A percentile compares a stretch with the other conserved stretches of the same genome.
Evolutionary conservation across 92 coral and sea anemone genomes (phyloP).

Genomic region (Porites lobata): DNA sequence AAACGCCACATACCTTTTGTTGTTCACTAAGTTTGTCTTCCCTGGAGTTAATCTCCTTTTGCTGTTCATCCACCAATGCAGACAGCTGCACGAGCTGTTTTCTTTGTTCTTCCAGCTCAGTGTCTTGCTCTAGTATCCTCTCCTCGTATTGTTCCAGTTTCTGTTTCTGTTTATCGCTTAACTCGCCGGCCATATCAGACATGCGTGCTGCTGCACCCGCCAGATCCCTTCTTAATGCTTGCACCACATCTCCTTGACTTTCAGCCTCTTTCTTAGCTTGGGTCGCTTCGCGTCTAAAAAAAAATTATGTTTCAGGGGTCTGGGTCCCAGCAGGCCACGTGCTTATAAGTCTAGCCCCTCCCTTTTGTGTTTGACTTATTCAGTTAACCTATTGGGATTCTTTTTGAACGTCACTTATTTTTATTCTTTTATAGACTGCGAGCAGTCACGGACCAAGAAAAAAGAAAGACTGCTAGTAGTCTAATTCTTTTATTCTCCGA

Average conservation of each 20-base stretch:
- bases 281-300: constrained; percentile 85
- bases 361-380: too few species aligned
- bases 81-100: constrained; percentile 85
- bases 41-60: constrained; percentile 81
- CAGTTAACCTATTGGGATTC: too few species aligned
- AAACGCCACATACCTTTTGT: constrained; percentile 31
- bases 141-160: constrained; percentile 93
- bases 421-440: too few species aligned
- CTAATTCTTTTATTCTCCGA: too few species aligned
- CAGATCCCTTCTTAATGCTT: constrained; percentile 89
- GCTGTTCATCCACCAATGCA: constrained; percentile 88
- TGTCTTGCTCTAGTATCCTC: constrained; percentile 81
- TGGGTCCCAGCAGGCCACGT: too few species aligned
- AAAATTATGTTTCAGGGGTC: too few species aligned
- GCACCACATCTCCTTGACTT: constrained; percentile 91
- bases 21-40: constrained; percentile 80
- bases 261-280: constrained; percentile 93
- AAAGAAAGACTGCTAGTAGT: too few species aligned
- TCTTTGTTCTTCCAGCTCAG: constrained; percentile 86
- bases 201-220: constrained; percentile 99
- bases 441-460: too few species aligned
- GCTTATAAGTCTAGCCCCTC: too few species aligned
- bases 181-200: constrained; percentile 98
- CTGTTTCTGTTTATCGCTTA: constrained; percentile 94
- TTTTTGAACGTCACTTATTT: too few species aligned